Evolutionary conservation across 2,113 vertebrate genomes (phyloP).

Genomic region (Podarcis muralis): DNA sequence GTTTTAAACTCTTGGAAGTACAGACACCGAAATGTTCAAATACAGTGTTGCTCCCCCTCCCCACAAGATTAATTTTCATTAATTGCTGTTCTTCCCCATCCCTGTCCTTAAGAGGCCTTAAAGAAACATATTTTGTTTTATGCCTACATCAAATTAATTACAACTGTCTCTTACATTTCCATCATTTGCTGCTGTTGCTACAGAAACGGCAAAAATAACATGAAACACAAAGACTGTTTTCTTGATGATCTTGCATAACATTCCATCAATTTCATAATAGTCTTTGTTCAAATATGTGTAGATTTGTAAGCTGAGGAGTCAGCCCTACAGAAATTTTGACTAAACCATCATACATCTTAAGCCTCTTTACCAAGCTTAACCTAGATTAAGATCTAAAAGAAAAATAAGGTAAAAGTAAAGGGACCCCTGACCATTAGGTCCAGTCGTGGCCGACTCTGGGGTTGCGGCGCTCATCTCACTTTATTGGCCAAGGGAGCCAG

Average conservation of each 20-base stretch:
- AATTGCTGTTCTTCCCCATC: not conserved
- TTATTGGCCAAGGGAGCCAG: too few relatives aligned
- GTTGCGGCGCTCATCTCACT: too few relatives aligned
- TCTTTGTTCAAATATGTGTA: not conserved
- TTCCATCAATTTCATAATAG: not conserved
- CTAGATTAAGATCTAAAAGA: not conserved
- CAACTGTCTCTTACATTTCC: not conserved
- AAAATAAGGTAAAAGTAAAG: not conserved
- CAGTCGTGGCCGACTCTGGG: too few relatives aligned
- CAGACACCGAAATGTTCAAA: conserved; percentile 26
- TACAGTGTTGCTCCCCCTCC: conserved; percentile 11
- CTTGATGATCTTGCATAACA: conserved; percentile 34
- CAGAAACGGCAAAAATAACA: not conserved
- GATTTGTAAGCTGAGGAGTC: not conserved
- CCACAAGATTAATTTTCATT: conserved; percentile 1
- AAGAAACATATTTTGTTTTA: conserved; percentile 11
- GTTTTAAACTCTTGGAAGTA: conserved; percentile 22
- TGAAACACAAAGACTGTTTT: not conserved
- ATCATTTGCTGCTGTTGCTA: conserved; percentile 6
- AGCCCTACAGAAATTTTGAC: not conserved
- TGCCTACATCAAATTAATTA: conserved; percentile 15
- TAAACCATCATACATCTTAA: not conserved
- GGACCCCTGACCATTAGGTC: too few relatives aligned
- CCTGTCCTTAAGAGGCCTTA: not conserved
- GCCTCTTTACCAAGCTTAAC: not conserved